Evolutionary conservation across 2,797 vertebrate species (phyloP), one percentile per base, ranked within the genome.

Genomic region (Pseudopleuronectes americanus): DNA sequence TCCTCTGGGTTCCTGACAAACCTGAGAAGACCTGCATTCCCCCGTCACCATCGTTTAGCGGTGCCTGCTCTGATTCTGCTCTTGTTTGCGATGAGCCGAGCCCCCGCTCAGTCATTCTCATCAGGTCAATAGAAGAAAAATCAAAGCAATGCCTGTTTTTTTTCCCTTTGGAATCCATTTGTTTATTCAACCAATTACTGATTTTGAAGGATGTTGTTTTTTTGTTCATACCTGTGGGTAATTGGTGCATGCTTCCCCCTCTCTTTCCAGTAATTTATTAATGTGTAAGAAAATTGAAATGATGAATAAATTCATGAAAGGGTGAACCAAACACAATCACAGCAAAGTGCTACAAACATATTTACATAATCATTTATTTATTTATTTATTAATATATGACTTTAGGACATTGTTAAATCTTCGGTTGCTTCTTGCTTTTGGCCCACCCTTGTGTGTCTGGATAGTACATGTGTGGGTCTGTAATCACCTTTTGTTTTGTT

Each of bases 61-160:
- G 77, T 73, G 87, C 85, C 85, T 89, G 87, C 84, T 87, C 73
- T 73, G 41, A 77, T 74, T 68, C 74, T 57, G 67, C 53, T 85
- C 64, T 54, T 68, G 80, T 83, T 87, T 62, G 51, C 28, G 13
- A 60, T 16, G 45, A 74, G 75, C 71, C 16, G 19, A 74, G 63
- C 33, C 72, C 58, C 58, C 67, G 33, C 69, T 81, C 87, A 64
- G 72, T 81, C 80, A 73, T 75, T 54, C 79, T 61, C 77, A 87
- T 89, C 85, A 77, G 84, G 79, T 88, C 87, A 86, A 83, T 71
- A 77, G 76, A 79, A 71, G 78, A 83, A 87, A 87, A 88, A 85
- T 87, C 84, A 83, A 87, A 87, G 73, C 63, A 53, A 68, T 57
- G 70, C 57, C 68, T 87, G 70, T 83, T 81, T 80, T 84, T 82